phyloP scores from a whole-genome alignment of 2,888 invertebrate species.

The Incurvaria masculella region DNA sequence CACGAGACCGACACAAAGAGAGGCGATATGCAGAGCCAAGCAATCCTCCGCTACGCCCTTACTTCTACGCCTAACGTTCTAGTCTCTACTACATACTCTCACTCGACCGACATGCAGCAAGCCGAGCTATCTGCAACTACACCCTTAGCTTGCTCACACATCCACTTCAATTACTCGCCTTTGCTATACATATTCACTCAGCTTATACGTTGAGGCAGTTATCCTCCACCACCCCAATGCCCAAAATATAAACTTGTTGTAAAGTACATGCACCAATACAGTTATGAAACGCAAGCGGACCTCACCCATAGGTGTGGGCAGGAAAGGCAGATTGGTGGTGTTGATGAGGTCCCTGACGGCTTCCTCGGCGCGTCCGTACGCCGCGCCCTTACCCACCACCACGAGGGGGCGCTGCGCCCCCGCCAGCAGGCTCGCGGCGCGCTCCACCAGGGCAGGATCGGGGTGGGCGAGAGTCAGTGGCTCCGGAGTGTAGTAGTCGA shows the following conservation, averaged over 20 bases:
- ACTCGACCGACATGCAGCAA: conserved; percentile 80
- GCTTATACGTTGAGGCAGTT: conserved; percentile 76
- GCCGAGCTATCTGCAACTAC: conserved; percentile 68
- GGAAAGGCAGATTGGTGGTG: conserved; percentile 75
- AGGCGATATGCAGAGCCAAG: too few species aligned
- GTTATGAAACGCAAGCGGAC: too few species aligned
- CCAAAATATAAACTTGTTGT: too few species aligned
- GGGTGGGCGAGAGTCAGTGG: conserved; percentile 69
- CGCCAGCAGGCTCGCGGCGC: conserved; percentile 66
- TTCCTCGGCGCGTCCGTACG: conserved; percentile 75
- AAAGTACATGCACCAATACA: too few species aligned
- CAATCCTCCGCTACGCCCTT: too few species aligned
- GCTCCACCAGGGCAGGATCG: conserved; percentile 62
- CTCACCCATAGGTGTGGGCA: conserved; percentile 94
- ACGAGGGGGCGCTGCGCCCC: conserved; percentile 80
- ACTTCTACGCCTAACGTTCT: too few species aligned
- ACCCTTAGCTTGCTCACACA: conserved; percentile 61
- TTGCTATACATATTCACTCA: too few species aligned
- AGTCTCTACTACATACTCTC: too few species aligned
- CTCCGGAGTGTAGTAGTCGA: conserved; percentile 48
- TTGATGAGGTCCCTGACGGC: conserved; percentile 67
- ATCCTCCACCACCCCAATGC: conserved; percentile 77
- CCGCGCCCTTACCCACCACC: conserved; percentile 89
- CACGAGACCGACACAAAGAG: too few species aligned
- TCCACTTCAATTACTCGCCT: too few species aligned